Evolutionary conservation across 2,113 vertebrate species (phyloP).

Genomic region (Oceanites oceanicus): DNA sequence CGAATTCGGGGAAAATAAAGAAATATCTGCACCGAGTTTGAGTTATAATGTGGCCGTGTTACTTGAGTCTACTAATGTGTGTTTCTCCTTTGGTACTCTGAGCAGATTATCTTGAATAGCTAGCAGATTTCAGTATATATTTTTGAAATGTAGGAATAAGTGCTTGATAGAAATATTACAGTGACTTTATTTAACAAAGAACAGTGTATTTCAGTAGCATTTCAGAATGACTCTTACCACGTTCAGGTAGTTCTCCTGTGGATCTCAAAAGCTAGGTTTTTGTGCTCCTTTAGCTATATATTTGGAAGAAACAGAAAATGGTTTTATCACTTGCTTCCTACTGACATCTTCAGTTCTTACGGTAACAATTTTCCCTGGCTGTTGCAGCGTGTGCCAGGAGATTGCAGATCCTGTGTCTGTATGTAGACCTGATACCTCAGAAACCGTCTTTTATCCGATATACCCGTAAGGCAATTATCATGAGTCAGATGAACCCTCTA

Average conservation of each 20-base stretch:
- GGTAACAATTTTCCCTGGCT: conserved; percentile 1
- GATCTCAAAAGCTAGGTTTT: neutral
- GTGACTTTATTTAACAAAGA: neutral
- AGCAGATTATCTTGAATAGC: neutral
- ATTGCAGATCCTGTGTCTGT: conserved; percentile 4
- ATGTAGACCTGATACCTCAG: neutral
- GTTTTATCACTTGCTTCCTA: neutral
- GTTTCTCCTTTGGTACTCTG: neutral
- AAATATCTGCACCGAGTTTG: neutral
- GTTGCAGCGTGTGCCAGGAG: neutral
- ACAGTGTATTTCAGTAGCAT: neutral
- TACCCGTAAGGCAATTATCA: conserved; percentile 23
- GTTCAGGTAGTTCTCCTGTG: neutral
- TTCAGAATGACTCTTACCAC: neutral
- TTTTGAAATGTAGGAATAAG: neutral
- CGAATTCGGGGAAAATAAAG: neutral
- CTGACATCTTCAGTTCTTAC: neutral
- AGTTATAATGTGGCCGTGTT: neutral
- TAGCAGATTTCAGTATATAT: neutral
- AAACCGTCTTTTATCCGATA: neutral
- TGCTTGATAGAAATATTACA: neutral
- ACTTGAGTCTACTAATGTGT: neutral
- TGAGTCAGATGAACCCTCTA: conserved; percentile 41
- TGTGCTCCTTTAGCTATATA: neutral
- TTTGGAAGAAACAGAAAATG: neutral